phyloP scores from a whole-genome alignment of 2,113 vertebrate genomes.

The Lanius collurio region DNA sequence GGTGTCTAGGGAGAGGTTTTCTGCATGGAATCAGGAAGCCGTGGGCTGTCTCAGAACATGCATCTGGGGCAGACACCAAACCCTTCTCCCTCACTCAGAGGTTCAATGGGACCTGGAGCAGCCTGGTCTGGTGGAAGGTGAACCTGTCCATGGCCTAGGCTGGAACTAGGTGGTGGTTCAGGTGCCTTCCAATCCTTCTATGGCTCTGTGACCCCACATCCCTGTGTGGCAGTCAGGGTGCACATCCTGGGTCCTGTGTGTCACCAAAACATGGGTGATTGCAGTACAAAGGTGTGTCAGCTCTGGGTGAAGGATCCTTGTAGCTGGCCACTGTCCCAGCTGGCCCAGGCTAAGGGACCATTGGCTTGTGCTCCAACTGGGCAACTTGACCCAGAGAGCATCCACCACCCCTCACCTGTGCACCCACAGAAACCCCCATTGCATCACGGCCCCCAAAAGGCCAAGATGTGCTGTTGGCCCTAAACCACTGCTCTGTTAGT shows the following conservation, averaged over 20 bases:
- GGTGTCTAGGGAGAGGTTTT: neutral
- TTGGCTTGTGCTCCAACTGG: neutral
- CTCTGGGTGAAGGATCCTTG: neutral
- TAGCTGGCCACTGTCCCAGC: neutral
- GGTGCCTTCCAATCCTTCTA: neutral
- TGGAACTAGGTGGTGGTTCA: neutral
- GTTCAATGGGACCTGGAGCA: neutral
- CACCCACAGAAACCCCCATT: neutral
- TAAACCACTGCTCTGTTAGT: neutral
- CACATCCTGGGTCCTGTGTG: neutral
- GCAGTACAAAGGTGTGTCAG: neutral
- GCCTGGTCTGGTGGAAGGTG: neutral
- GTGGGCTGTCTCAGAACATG: neutral
- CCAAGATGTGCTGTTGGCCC: neutral
- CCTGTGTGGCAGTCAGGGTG: neutral
- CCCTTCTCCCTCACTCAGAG: neutral
- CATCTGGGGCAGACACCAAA: neutral
- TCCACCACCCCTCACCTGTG: neutral
- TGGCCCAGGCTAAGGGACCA: neutral
- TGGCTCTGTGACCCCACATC: neutral
- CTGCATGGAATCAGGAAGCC: neutral
- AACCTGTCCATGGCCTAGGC: neutral
- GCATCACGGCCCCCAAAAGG: neutral
- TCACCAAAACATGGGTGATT: fast-evolving
- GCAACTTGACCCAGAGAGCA: neutral